Percentiles rank a stretch among this genome's conserved stretches.
Evolutionary conservation across 92 coral and sea anemone species (phyloP).

Genomic region (Parazoanthus swiftii): DNA sequence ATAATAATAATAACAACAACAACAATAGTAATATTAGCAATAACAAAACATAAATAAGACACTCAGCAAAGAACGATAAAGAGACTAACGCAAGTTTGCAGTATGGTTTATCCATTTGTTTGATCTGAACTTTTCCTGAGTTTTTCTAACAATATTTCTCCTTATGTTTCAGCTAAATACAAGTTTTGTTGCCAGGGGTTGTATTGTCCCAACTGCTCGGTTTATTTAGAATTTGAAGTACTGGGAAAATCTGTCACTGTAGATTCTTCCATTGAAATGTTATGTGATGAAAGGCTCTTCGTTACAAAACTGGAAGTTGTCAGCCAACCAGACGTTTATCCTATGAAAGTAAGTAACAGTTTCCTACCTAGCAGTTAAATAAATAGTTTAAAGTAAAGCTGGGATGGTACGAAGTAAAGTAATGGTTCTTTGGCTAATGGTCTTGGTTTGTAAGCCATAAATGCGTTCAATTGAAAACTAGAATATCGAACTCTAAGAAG

Average conservation of each 20-base stretch:
- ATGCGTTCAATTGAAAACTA: too few relatives aligned
- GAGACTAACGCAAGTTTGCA: too few relatives aligned
- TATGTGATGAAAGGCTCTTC: slow-evolving; percentile 16
- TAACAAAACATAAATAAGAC: too few relatives aligned
- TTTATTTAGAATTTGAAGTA: neutral
- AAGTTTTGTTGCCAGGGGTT: slow-evolving; percentile 55
- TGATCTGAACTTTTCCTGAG: neutral
- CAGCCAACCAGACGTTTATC: slow-evolving; percentile 39
- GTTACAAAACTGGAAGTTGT: neutral
- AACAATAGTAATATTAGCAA: too few relatives aligned
- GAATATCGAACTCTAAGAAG: too few relatives aligned
- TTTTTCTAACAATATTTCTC: neutral
- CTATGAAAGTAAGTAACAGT: slow-evolving; percentile 28
- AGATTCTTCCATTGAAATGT: slow-evolving; percentile 14
- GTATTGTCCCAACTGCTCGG: slow-evolving; percentile 49
- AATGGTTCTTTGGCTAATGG: too few relatives aligned
- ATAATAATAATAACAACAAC: too few relatives aligned
- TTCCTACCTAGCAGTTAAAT: neutral
- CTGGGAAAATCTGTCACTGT: neutral
- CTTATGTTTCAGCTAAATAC: slow-evolving; percentile 25
- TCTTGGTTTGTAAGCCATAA: too few relatives aligned
- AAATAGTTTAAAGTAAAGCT: too few relatives aligned
- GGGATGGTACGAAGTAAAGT: too few relatives aligned
- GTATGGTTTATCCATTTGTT: neutral
- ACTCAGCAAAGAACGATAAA: too few relatives aligned